Evolutionary conservation across 1,140 invertebrate genomes (phyloP).

Genomic region (Branchinecta lindahli): DNA sequence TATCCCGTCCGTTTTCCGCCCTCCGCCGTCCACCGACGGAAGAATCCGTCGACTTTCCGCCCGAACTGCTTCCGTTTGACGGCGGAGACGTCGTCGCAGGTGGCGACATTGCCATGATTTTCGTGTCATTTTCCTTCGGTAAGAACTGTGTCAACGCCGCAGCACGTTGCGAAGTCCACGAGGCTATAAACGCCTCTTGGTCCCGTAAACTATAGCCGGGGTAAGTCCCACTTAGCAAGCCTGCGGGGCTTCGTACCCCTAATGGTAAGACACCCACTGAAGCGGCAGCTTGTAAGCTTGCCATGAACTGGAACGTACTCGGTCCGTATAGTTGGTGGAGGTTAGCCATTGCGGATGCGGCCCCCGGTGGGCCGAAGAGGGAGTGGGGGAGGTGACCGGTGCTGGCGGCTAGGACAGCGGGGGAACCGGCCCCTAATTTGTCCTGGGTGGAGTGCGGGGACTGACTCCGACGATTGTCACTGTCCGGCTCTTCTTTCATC

Average conservation of each 20-base stretch:
- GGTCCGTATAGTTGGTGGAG: neutral
- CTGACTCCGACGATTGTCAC: neutral
- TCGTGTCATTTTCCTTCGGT: slow-evolving; percentile 10
- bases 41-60: slow-evolving; percentile 17
- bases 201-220: slow-evolving; percentile 15
- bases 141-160: neutral
- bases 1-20: slow-evolving; percentile 39
- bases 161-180: slow-evolving; percentile 12
- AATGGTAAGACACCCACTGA: slow-evolving; percentile 3
- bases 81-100: slow-evolving; percentile 31
- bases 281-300: slow-evolving; percentile 21
- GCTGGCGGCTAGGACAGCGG: neutral
- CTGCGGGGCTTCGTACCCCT: slow-evolving; percentile 1
- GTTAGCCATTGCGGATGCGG: neutral
- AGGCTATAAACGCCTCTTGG: slow-evolving; percentile 18
- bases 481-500: neutral
- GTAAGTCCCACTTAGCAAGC: slow-evolving; percentile 11
- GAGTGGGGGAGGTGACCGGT: neutral
- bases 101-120: slow-evolving; percentile 13
- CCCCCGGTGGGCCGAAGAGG: neutral
- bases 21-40: slow-evolving; percentile 10
- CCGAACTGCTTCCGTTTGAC: slow-evolving; percentile 25
- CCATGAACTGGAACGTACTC: slow-evolving; percentile 14
- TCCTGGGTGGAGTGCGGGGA: neutral
- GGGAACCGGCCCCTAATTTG: neutral